Evolutionary conservation across 2,797 vertebrate species (phyloP), one percentile per base, ranked within the genome.

Genomic region (Fistularia commersonii): DNA sequence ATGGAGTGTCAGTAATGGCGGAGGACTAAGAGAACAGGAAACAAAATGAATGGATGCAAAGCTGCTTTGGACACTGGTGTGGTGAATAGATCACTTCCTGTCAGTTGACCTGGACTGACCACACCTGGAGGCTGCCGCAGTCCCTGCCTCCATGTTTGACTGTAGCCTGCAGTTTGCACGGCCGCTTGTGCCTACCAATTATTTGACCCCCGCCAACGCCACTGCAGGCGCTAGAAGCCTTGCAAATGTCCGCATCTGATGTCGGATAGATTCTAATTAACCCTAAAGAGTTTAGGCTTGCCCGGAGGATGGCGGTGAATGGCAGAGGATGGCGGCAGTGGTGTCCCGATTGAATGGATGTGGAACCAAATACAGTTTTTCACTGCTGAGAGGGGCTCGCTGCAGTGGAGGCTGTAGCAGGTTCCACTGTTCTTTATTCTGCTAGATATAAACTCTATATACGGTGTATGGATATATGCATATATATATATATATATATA

Each of bases 251-350:
- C 72, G 78, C 82, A 34, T 6, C 42, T 78, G 68, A 69, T 77
- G 80, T 78, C 76, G 80, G 69, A 80, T 74, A 72, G 76, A 76
- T 83, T 83, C 58, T 80, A 86, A 89, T 88, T 87, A 84, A 77
- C 75, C 78, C 77, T 32, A 79, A 77, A 64, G 72, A 83, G 69
- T 82, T 76, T 78, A 82, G n/a, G n/a, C n/a, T n/a, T n/a, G n/a
- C n/a, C n/a, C n/a, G n/a, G n/a, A n/a, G n/a, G n/a, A 84, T 79
- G 81, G 87, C 80, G 71, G 79, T 77, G n/a, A n/a, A 72, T 56
- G 66, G 77, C 38, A 46, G 71, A 54, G 70, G 75, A 82, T 80
- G 74, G 68, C 57, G 51, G 52, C 68, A 76, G 76, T 42, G 57
- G 70, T 11, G 23, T 49, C 70, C 60, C 36, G 38, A 74, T 63